phyloP scores from a whole-genome alignment of 1,140 invertebrate species.

The Papilio helenus region DNA sequence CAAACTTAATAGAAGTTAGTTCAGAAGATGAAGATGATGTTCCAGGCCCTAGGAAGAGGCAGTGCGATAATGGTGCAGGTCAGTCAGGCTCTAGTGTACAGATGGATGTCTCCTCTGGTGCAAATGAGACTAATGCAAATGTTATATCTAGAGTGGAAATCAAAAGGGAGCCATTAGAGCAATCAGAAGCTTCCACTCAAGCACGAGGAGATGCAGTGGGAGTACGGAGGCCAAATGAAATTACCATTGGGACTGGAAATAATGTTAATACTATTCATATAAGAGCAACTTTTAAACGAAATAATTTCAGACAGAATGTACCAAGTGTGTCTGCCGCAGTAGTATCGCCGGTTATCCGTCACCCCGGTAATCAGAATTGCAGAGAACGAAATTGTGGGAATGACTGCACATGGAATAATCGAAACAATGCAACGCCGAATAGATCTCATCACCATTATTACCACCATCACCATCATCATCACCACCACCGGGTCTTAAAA shows the following conservation, averaged over 20 bases:
- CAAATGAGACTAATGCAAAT: constrained; percentile 38
- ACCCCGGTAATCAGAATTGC: background rate
- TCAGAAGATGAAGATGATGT: constrained; percentile 79
- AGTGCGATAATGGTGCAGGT: constrained; percentile 54
- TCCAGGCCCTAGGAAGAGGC: constrained; percentile 63
- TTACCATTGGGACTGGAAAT: constrained; percentile 2
- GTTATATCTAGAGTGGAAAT: constrained; percentile 52
- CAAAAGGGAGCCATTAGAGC: constrained; percentile 63
- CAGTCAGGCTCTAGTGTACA: constrained; percentile 44
- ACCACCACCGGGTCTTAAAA: constrained; percentile 48
- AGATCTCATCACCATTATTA: constrained; percentile 55
- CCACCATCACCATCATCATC: constrained; percentile 53
- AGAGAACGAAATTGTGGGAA: constrained; percentile 32
- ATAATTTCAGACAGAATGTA: constrained; percentile 37
- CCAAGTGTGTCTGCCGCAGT: constrained; percentile 20
- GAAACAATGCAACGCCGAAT: constrained; percentile 51
- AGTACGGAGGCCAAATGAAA: constrained; percentile 36
- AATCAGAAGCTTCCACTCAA: constrained; percentile 44
- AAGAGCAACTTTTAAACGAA: constrained; percentile 28
- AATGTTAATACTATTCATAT: constrained; percentile 26
- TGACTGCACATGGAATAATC: constrained; percentile 36
- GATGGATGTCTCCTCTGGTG: constrained; percentile 41
- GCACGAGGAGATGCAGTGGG: constrained; percentile 22
- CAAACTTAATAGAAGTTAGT: constrained; percentile 76
- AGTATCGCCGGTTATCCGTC: background rate